Conservation (phyloP, 2,888 invertebrate genomes). For the Embidobia sp. region DNA sequence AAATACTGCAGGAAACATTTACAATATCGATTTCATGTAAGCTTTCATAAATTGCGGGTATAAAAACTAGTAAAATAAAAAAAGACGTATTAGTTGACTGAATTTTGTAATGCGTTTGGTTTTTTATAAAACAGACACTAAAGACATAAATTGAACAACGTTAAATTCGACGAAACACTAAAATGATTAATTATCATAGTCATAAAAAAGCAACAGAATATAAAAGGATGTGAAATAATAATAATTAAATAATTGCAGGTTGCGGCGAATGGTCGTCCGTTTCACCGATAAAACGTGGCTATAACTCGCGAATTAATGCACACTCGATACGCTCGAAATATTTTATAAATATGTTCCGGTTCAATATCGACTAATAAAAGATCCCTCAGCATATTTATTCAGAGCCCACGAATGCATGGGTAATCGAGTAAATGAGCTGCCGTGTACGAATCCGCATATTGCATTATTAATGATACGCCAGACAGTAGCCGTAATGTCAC, state of each 20-base stretch:
- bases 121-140: too few relatives aligned
- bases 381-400: constrained; percentile 62
- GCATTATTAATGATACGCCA: constrained; percentile 62
- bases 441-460: constrained; percentile 58
- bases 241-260: constrained; percentile 58
- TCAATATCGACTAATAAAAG: constrained; percentile 65
- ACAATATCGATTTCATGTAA: too few relatives aligned
- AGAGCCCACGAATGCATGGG: constrained; percentile 60
- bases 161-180: too few relatives aligned
- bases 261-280: constrained; percentile 38
- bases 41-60: too few relatives aligned
- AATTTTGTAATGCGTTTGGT: too few relatives aligned
- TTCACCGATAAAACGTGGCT: constrained; percentile 56
- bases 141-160: too few relatives aligned
- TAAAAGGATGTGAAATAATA: constrained; percentile 38
- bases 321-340: constrained; percentile 64
- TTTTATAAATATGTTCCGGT: constrained; percentile 64
- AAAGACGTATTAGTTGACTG: too few relatives aligned
- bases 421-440: constrained; percentile 65
- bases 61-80: too few relatives aligned
- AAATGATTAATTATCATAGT: constrained; percentile 35
- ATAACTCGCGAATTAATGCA: constrained; percentile 60
- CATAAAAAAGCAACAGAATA: constrained; percentile 5
- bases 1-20: too few relatives aligned
- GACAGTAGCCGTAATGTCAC: constrained; percentile 57